These are phyloP conservation scores for Eupristina koningsbergeri DNA, from an alignment of 1,140 invertebrate genomes.

Conservation along the genomic window DNA sequence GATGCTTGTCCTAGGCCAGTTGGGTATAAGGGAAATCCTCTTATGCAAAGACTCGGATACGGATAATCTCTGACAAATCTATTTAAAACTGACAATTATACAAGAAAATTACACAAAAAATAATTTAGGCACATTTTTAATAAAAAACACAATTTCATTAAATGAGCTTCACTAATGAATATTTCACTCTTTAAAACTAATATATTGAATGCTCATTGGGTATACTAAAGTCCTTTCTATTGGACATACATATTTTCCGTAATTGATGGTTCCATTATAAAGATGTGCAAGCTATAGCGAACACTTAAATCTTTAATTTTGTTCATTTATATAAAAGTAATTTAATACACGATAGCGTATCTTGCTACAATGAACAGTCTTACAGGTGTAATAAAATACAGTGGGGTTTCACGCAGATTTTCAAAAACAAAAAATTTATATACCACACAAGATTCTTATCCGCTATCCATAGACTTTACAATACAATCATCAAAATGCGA, in stretches of 20 bases:
- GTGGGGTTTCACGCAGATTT: neutral
- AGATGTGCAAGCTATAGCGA: neutral
- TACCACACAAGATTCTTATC: constrained; percentile 35
- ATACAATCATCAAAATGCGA: constrained; percentile 15
- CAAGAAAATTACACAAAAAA: too few relatives aligned
- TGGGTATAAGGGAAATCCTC: too few relatives aligned
- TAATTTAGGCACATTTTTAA: neutral
- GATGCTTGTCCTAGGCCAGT: too few relatives aligned
- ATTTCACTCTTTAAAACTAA: neutral
- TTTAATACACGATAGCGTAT: constrained; percentile 3
- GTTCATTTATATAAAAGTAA: neutral
- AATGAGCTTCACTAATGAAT: neutral
- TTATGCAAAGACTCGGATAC: too few relatives aligned
- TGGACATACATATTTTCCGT: neutral
- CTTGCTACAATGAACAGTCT: neutral
- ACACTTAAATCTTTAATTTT: constrained; percentile 2
- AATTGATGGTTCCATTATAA: constrained; percentile 19
- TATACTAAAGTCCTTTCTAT: neutral
- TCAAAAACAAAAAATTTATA: neutral
- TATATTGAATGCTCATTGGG: neutral
- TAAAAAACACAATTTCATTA: neutral
- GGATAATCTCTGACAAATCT: too few relatives aligned
- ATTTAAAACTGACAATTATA: too few relatives aligned
- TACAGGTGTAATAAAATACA: constrained; percentile 38
- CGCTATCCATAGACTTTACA: constrained; percentile 14